Base-by-base conservation (phyloP, 2,797 vertebrate species). In the Macropodus opercularis region DNA sequence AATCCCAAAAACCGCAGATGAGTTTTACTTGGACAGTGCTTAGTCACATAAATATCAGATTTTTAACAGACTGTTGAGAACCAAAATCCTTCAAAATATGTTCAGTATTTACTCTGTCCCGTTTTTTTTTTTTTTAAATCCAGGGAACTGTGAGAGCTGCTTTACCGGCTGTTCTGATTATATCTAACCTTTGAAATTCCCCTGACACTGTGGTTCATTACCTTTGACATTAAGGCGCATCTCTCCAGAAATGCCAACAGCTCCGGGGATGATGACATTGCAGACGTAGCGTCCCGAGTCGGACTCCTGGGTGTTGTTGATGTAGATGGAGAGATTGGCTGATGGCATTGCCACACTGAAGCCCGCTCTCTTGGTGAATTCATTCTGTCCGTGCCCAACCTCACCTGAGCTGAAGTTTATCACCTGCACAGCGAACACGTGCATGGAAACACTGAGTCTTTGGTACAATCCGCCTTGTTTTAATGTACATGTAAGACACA, bases 221-320 rank as follows among this genome's bases (percentile, higher is more conserved):
- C 93, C 92, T 89, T 93, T 92, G 78, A 94, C 92, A 62, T 89
- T 90, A 54, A 94, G 91, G 42, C 46, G 79, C 49, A 93, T 77
- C 68, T 92, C 83, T 52, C 92, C 92, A 1, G 80, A 72, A 38
- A 92, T 79, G 58, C 89, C 86, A 18, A 68, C 19, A 26, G 65
- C 79, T 63, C 89, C 89, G 1, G 89, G 91, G 72, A 93, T 78
- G 69, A 94, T 86, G 69, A 98, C 94, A 0, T 88, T 91, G 83
- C 94, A 97, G 51, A 87, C 70, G 84, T 96, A 98, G 59, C 78
- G 89, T 1, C 95, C 96, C 0, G 96, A 94, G 85, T 98, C 96
- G 0, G 79, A 80, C 79, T 96, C 95, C 69, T 77, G 92, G 0
- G 94, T 95, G 83, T 88, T 78, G 50, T 95, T 94, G 89, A 98